Percentiles rank a stretch among this genome's conserved stretches.
Evolutionary conservation across 2,888 invertebrate genomes (phyloP).

Genomic region (Sialis fuliginosa): DNA sequence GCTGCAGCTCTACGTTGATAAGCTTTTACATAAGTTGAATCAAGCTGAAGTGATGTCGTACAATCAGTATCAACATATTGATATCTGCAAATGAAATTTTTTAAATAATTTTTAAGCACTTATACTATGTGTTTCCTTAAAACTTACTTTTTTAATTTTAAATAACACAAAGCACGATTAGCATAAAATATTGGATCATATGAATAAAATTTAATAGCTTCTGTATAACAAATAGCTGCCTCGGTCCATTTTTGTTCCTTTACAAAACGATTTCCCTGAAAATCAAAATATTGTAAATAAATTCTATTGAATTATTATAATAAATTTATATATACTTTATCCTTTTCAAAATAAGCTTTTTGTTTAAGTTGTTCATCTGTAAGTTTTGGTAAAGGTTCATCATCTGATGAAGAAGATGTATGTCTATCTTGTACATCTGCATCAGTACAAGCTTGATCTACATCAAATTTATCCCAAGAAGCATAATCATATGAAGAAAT

Average conservation of each 20-base stretch:
- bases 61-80: constrained; percentile 65
- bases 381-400: constrained; percentile 19
- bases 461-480: constrained; percentile 68
- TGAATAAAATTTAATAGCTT: constrained; percentile 68
- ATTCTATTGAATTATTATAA: neutral
- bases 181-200: constrained; percentile 67
- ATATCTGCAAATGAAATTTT: constrained; percentile 27
- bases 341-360: constrained; percentile 50
- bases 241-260: constrained; percentile 62
- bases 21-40: constrained; percentile 69
- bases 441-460: constrained; percentile 47
- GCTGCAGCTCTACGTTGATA: constrained; percentile 64
- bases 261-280: constrained; percentile 66
- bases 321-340: constrained; percentile 32
- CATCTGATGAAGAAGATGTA: constrained; percentile 26
- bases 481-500: constrained; percentile 46
- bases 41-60: constrained; percentile 56
- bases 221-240: constrained; percentile 72
- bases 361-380: constrained; percentile 23
- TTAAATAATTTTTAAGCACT: neutral
- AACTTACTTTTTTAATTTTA: constrained; percentile 61
- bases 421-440: constrained; percentile 30
- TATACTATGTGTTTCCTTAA: neutral
- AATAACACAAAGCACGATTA: constrained; percentile 73
- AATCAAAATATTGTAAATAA: constrained; percentile 9